phyloP scores from a whole-genome alignment of 2,797 vertebrate species.

The Philypnodon macrostomus region DNA sequence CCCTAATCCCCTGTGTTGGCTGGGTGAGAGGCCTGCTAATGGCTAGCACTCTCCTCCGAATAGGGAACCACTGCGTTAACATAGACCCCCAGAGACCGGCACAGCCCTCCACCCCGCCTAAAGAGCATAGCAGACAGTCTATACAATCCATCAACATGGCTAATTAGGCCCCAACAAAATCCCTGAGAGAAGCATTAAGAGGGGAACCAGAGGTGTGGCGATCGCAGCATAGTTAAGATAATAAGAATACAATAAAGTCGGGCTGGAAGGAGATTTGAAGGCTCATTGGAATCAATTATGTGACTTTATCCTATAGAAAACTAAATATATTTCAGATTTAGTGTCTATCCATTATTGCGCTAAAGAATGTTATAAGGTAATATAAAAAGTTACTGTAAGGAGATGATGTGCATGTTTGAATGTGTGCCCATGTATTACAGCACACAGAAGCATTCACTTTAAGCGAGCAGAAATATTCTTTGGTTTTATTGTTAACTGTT shows the following conservation, averaged over 20 bases:
- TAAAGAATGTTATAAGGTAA: too few species aligned
- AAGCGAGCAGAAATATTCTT: too few species aligned
- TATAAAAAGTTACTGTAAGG: too few species aligned
- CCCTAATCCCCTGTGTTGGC: constrained; percentile 65
- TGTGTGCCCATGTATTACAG: too few species aligned
- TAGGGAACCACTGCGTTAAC: constrained; percentile 58
- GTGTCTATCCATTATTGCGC: too few species aligned
- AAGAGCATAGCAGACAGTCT: constrained; percentile 62
- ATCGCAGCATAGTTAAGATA: constrained; percentile 27
- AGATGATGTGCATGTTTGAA: too few species aligned
- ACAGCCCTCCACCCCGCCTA: constrained; percentile 51
- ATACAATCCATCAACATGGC: constrained; percentile 72
- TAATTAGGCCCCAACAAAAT: constrained; percentile 68
- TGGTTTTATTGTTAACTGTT: too few species aligned
- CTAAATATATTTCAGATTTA: too few species aligned
- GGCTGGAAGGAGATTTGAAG: constrained; percentile 32
- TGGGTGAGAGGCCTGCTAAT: constrained; percentile 73
- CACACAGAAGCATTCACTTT: too few species aligned
- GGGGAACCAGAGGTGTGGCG: constrained; percentile 31
- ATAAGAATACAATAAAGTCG: constrained; percentile 46
- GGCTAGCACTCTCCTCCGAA: constrained; percentile 62
- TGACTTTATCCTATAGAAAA: neutral
- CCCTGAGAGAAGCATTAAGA: constrained; percentile 58
- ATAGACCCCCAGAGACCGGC: constrained; percentile 56
- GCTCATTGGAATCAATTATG: constrained; percentile 40